A percentile compares a stretch with the other conserved stretches of the same genome.
phyloP scores from a whole-genome alignment of 2,888 invertebrate species.

The Aproaerema taeniolella region DNA sequence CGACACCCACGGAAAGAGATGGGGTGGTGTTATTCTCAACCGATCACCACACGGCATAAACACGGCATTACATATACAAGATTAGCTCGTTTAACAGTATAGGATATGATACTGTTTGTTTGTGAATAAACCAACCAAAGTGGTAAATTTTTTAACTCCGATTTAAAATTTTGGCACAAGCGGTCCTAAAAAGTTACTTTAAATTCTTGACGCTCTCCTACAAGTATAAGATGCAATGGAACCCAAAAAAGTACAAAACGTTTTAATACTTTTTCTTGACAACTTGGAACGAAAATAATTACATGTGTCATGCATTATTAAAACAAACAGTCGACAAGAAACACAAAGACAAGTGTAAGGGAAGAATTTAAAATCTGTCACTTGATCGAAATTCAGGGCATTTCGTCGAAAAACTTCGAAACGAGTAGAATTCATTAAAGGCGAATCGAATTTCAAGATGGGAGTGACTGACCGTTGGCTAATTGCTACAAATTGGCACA shows the following conservation, averaged over 20 bases:
- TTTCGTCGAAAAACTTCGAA: constrained; percentile 56
- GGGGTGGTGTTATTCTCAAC: no score
- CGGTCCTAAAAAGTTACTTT: no score
- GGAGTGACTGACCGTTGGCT: constrained; percentile 33
- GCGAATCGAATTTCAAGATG: constrained; percentile 52
- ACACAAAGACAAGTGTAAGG: constrained; percentile 65
- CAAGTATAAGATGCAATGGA: neutral
- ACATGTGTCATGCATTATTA: constrained; percentile 67
- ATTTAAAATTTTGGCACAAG: no score
- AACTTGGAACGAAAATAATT: constrained; percentile 52
- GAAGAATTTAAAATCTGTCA: constrained; percentile 76
- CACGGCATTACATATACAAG: no score
- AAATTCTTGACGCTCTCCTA: no score
- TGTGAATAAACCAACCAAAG: no score
- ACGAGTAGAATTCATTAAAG: constrained; percentile 62
- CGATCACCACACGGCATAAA: no score
- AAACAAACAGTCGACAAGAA: constrained; percentile 54
- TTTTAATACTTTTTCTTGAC: neutral
- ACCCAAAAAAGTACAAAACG: no score
- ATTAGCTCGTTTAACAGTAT: no score
- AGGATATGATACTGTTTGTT: no score
- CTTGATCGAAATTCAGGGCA: constrained; percentile 67
- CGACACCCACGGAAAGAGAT: no score
- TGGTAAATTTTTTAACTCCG: no score
- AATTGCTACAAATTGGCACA: constrained; percentile 48